Evolutionary conservation across 2,888 invertebrate genomes (phyloP).

Genomic region (Drosophila setosimentum): DNA sequence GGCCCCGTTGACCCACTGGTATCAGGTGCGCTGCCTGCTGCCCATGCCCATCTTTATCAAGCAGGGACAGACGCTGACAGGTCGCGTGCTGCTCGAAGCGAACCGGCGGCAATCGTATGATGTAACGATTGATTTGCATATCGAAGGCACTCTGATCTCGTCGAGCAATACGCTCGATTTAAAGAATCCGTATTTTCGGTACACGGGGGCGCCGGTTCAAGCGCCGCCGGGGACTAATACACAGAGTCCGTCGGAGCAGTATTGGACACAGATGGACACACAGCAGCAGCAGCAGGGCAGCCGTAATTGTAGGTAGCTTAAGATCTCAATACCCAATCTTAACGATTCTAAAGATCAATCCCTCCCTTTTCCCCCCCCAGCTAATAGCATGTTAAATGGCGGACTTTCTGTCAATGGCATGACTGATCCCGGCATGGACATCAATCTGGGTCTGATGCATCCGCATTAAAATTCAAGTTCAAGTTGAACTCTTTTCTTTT

Average conservation of each 20-base stretch:
- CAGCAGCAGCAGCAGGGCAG: conserved; percentile 85
- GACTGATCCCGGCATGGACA: conserved; percentile 90
- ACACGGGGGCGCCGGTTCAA: conserved; percentile 96
- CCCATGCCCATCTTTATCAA: conserved; percentile 97
- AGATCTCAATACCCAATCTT: background rate
- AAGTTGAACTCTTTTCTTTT: conserved; percentile 10
- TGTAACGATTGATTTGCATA: conserved; percentile 96
- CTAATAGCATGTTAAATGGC: conserved; percentile 91
- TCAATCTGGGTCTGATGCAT: conserved; percentile 86
- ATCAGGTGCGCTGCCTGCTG: conserved; percentile 98
- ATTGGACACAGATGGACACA: conserved; percentile 94
- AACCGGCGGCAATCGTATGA: conserved; percentile 99
- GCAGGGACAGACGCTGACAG: conserved; percentile 95
- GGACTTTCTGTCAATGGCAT: conserved; percentile 91
- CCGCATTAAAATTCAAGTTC: conserved; percentile 59
- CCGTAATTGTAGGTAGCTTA: conserved; percentile 78
- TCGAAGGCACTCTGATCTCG: conserved; percentile 94
- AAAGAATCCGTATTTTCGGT: conserved; percentile 99
- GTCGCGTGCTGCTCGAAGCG: conserved; percentile 94
- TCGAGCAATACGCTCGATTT: conserved; percentile 97
- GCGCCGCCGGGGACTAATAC: conserved; percentile 96
- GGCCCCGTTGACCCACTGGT: conserved; percentile 99
- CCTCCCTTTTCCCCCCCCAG: conserved; percentile 82
- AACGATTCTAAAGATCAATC: background rate
- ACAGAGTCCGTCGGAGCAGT: conserved; percentile 96